Conservation (phyloP, 1,140 invertebrate genomes). For the Gonioctena quinquepunctata region DNA sequence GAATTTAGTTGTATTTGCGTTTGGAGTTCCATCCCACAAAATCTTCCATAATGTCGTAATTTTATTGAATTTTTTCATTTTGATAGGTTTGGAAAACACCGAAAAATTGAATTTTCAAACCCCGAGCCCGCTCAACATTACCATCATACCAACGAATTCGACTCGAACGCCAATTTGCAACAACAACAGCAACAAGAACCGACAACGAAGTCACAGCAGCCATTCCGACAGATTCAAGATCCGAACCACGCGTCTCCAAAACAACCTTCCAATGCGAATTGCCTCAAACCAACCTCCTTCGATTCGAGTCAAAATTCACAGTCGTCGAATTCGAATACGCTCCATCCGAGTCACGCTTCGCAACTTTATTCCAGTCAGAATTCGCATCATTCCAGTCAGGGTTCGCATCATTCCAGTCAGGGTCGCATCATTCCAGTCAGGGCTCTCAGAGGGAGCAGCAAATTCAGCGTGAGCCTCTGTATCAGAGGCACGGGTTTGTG, state of each 20-base stretch:
- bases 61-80: slow-evolving; percentile 8
- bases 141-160: slow-evolving; percentile 45
- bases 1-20: no score
- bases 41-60: background rate
- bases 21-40: background rate
- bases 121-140: slow-evolving; percentile 52
- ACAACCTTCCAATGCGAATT: background rate
- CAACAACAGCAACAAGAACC: background rate
- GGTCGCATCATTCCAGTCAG: slow-evolving; percentile 11
- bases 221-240: slow-evolving; percentile 8
- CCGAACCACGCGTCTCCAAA: background rate
- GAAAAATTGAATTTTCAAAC: slow-evolving; percentile 65
- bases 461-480: slow-evolving; percentile 47
- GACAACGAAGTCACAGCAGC: background rate
- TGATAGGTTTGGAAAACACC: slow-evolving; percentile 72
- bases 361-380: background rate
- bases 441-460: slow-evolving; percentile 47
- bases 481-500: slow-evolving; percentile 52
- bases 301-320: background rate
- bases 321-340: background rate
- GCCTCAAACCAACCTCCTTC: background rate
- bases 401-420: background rate
- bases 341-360: background rate
- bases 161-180: slow-evolving; percentile 38
- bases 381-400: background rate